Base-by-base conservation (phyloP, 2,113 vertebrate genomes). In the Sardina pilchardus region DNA sequence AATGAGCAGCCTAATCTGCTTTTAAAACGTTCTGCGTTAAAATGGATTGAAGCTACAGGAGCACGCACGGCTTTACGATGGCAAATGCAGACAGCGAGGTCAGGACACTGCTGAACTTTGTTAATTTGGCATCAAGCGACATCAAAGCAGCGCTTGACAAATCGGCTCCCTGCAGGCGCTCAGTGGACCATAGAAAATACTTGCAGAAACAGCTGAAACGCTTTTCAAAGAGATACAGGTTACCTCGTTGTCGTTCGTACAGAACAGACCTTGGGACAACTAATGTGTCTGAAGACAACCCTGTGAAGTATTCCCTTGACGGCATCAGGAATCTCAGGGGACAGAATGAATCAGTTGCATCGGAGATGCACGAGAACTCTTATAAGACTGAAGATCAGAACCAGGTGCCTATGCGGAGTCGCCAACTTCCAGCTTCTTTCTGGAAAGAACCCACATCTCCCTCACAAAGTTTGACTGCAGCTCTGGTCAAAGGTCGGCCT, bases 121-220 rank as follows among this genome's bases (percentile, higher is more conserved):
- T 99, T 24, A 99, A 99, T 91, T 90, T 99, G 94, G 98, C 98
- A 5, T 99, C 98, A 82, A 99, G 98, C 0, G 98, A 99, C 92
- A 99, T 99, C 93, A 99, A 99, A 92, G 98, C 98, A 0, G 98
- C 98, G 78, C 91, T 99, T 94, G 98, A 99, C 91, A 98, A 99
- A 91, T 99, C 97, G 0, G 98, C 98, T 3, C 98, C 98, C 7
- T 99, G 98, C 93, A 96, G 98, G 86, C 97, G 98, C 86, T 99
- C 98, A 0, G 98, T 99, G 90, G 98, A 99, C 89, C 98, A 99
- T 93, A 95, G 98, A 91, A 99, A 99, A 91, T 99, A 99, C 87
- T 92, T 99, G 85, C 98, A 99, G 94, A 99, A 99, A 88, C 98
- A 99, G 90, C 96, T 99, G 1, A 99, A 98, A 83, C 94, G 98